Percentiles rank a stretch among this genome's conserved stretches.
phyloP scores from a whole-genome alignment of 1,140 invertebrate genomes.

The Cryptotermes secundus region DNA sequence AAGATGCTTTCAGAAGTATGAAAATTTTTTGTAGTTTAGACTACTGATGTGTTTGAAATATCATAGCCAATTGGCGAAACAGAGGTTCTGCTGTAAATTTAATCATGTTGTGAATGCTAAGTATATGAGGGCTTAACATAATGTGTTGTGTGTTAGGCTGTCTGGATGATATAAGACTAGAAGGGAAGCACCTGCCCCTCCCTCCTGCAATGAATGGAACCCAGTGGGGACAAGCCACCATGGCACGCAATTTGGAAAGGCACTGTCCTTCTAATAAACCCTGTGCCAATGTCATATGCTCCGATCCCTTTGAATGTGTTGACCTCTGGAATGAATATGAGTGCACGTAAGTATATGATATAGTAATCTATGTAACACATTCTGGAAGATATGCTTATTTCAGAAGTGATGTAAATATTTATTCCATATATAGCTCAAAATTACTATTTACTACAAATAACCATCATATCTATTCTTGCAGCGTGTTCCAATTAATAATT shows the following conservation, averaged over 20 bases:
- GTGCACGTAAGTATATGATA: constrained; percentile 81
- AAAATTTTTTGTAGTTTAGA: neutral
- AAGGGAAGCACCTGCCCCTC: constrained; percentile 87
- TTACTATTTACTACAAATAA: too few relatives aligned
- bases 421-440: too few relatives aligned
- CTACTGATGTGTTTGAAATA: neutral
- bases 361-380: too few relatives aligned
- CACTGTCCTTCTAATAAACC: constrained; percentile 93
- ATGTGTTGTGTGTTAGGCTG: constrained; percentile 58
- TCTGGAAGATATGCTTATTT: too few relatives aligned
- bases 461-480: too few relatives aligned
- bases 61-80: too few relatives aligned
- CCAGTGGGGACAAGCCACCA: constrained; percentile 91
- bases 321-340: constrained; percentile 96
- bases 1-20: neutral
- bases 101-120: neutral
- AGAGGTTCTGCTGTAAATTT: too few relatives aligned
- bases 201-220: constrained; percentile 91
- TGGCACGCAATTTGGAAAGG: constrained; percentile 84
- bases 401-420: too few relatives aligned
- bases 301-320: constrained; percentile 91
- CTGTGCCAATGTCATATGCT: constrained; percentile 87
- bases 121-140: neutral
- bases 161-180: constrained; percentile 81
- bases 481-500: too few relatives aligned